Conservation (phyloP, 2,797 vertebrate species). For the Sandelia bainsii region DNA sequence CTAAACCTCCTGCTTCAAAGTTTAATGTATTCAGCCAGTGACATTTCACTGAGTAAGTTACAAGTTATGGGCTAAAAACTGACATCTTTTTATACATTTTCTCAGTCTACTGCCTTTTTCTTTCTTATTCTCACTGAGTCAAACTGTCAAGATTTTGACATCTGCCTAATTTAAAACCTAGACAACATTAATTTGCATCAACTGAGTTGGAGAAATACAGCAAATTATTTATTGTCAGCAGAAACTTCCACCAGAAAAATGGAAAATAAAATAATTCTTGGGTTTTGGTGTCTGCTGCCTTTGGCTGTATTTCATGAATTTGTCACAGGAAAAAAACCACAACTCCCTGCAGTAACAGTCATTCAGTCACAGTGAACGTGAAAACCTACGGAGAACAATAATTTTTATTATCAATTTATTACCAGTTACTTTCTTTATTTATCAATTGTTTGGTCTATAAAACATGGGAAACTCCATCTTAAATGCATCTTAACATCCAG, state of each 20-base stretch:
- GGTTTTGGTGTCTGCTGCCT: not conserved
- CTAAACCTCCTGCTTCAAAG: not conserved
- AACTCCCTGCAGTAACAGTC: too few relatives aligned
- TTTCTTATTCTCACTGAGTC: not conserved
- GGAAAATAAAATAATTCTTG: not conserved
- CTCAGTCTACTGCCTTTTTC: not conserved
- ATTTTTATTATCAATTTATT: not conserved
- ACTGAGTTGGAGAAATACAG: not conserved
- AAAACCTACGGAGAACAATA: not conserved
- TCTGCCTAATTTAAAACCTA: too few relatives aligned
- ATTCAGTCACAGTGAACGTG: not conserved
- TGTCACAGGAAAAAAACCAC: not conserved
- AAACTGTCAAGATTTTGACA: not conserved
- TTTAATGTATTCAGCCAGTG: conserved; percentile 39
- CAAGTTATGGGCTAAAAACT: conserved; percentile 8
- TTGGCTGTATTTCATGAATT: not conserved
- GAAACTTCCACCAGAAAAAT: too few relatives aligned
- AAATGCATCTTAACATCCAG: too few relatives aligned
- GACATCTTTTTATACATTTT: not conserved
- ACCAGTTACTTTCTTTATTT: not conserved
- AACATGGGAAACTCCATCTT: too few relatives aligned
- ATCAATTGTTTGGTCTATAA: not conserved
- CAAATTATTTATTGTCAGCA: not conserved
- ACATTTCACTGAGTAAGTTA: conserved; percentile 35
- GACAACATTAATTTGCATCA: too few relatives aligned